Evolutionary conservation across 2,888 invertebrate genomes (phyloP).

Genomic region (Alsophila aescularia): DNA sequence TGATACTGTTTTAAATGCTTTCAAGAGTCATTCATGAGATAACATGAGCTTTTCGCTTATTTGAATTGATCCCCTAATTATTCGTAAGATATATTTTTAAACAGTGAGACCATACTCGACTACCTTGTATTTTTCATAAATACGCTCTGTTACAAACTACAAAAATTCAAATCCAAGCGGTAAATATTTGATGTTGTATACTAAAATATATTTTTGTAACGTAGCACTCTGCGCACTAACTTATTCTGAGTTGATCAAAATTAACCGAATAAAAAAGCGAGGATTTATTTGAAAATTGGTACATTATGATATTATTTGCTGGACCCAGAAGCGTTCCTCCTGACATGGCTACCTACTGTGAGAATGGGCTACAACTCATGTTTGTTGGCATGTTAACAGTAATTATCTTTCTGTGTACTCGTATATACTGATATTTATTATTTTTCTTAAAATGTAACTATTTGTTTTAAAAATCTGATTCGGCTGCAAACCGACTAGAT

Average conservation of each 20-base stretch:
- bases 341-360: constrained; percentile 65
- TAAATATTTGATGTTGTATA: constrained; percentile 57
- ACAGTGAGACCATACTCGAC: too few relatives aligned
- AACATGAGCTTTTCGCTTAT: too few relatives aligned
- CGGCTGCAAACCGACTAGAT: constrained; percentile 19
- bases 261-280: constrained; percentile 42
- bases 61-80: too few relatives aligned
- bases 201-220: constrained; percentile 43
- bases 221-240: constrained; percentile 54
- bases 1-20: too few relatives aligned
- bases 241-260: constrained; percentile 43
- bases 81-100: too few relatives aligned
- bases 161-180: constrained; percentile 62
- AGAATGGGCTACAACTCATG: constrained; percentile 67
- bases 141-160: too few relatives aligned
- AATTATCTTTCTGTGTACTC: constrained; percentile 42
- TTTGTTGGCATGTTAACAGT: constrained; percentile 67
- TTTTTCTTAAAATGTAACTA: constrained; percentile 34
- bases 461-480: constrained; percentile 37
- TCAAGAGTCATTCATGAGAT: too few relatives aligned
- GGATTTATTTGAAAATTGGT: constrained; percentile 51
- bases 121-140: too few relatives aligned
- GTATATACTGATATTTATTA: too few relatives aligned
- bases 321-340: constrained; percentile 50
- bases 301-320: constrained; percentile 56